Base-by-base conservation (phyloP, 1,140 invertebrate genomes). In the Venustaconcha ellipsiformis region DNA sequence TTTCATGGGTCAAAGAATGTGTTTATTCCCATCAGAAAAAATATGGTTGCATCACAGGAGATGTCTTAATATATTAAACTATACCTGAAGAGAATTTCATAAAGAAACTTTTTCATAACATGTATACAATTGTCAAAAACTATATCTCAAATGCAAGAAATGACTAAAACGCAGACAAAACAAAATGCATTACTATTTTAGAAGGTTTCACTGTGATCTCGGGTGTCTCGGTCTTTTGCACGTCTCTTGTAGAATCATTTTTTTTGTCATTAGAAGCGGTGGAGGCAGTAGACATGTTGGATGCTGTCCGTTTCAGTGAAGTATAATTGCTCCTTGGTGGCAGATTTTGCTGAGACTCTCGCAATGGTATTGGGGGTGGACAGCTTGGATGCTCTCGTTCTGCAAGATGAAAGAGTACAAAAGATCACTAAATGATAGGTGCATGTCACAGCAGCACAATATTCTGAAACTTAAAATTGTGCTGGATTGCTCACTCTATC, bases 241-340 rank as follows among this genome's bases (percentile, higher is more conserved):
- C 78, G 20, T 87, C 88, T 82, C 89, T 89, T 18, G 84, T 77
- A 30, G 86, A 84, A 59, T 89, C 88, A 66, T 82, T 82, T 73
- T 88, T 89, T 23, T 86, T 83, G n/a, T 89, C 89, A 17, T 77
- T 77, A 8, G 75, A 77, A 18, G 72, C 26, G 11, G 81, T 74
- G 14, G 87, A 86, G 60, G 83, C 84, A 30, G 80, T 85, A 13
- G 86, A 87, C 78, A 87, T 83, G 69, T 84, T 84, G 14, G 88
- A 86, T 56, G 86, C 84, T 78, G 87, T 86, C 30, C 89, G 80
- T 76, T 90, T 89, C 57, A 91, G 79, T 20, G 90, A 87, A 5
- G 87, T 90, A 62, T 89, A 85, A 71, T 87, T 89, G 73, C 88
- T 89, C 30, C 89, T 74, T 63, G 86, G 69, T 59, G 86, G 78